Evolutionary conservation across 2,113 vertebrate species (phyloP).

Genomic region (Paramormyrops kingsleyae): DNA sequence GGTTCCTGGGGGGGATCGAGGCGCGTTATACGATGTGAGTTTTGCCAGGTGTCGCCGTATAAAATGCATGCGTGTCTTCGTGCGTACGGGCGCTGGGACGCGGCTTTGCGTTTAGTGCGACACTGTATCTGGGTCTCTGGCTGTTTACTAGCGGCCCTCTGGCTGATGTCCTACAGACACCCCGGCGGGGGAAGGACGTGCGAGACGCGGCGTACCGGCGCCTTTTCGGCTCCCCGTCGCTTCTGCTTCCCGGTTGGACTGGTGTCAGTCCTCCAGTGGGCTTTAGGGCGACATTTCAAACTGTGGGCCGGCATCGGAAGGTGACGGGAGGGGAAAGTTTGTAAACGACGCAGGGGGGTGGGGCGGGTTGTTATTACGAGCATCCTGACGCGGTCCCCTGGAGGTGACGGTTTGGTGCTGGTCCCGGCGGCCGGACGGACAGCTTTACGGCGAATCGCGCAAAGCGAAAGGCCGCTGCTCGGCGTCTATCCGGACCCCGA

Average conservation of each 20-base stretch:
- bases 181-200: not conserved
- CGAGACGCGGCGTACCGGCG: not conserved
- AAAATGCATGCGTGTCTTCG: not conserved
- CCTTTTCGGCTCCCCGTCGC: not conserved
- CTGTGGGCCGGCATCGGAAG: not conserved
- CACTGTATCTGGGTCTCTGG: not conserved
- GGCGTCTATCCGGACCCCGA: not conserved
- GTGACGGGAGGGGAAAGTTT: constrained; percentile 62
- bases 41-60: not conserved
- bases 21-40: not conserved
- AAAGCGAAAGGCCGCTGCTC: not conserved
- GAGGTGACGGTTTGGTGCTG: not conserved
- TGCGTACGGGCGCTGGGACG: not conserved
- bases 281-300: not conserved
- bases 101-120: not conserved
- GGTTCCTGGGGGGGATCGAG: not conserved
- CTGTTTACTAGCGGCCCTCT: not conserved
- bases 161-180: not conserved
- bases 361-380: not conserved
- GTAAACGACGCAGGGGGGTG: not conserved
- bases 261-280: not conserved
- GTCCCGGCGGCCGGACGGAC: not conserved
- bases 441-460: not conserved
- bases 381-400: not conserved
- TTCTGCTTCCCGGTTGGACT: not conserved